Conservation (phyloP, 2,888 invertebrate genomes). For the Rhagophthalmus giganteus region DNA sequence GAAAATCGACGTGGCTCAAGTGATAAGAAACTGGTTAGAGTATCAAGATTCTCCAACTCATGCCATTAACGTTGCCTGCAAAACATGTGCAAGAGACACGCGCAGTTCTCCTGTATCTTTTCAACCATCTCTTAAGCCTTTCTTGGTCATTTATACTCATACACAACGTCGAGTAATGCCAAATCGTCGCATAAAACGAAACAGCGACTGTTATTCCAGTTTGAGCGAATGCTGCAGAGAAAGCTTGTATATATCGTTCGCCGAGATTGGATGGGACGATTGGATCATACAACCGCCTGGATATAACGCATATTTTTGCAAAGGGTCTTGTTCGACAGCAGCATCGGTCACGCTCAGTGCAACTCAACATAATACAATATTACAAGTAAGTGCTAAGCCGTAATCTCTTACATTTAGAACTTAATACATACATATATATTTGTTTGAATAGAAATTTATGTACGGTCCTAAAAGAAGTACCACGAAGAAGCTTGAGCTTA, state of each 20-base stretch:
- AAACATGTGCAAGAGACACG: conserved; percentile 70
- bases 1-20: conserved; percentile 75
- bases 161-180: conserved; percentile 63
- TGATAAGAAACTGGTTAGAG: conserved; percentile 76
- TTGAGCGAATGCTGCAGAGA: conserved; percentile 82
- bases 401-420: too few relatives aligned
- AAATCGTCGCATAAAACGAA: conserved; percentile 54
- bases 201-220: conserved; percentile 70
- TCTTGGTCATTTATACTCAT: conserved; percentile 78
- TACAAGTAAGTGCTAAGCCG: conserved; percentile 78
- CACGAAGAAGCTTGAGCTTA: conserved; percentile 63
- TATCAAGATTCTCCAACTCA: conserved; percentile 68
- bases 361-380: conserved; percentile 71
- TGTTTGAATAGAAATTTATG: conserved; percentile 66
- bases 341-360: conserved; percentile 69
- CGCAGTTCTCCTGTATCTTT: conserved; percentile 70
- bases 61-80: conserved; percentile 75
- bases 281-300: conserved; percentile 84
- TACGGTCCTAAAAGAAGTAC: conserved; percentile 57
- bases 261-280: conserved; percentile 84
- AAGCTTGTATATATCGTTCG: conserved; percentile 79
- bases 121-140: conserved; percentile 71
- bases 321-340: conserved; percentile 76
- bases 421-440: too few relatives aligned
- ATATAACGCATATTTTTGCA: conserved; percentile 86